A percentile compares a stretch with the other conserved stretches of the same genome.
These are phyloP conservation scores for Formica selysi DNA, from an alignment of 1,140 invertebrate species.

Conservation along the genomic window DNA sequence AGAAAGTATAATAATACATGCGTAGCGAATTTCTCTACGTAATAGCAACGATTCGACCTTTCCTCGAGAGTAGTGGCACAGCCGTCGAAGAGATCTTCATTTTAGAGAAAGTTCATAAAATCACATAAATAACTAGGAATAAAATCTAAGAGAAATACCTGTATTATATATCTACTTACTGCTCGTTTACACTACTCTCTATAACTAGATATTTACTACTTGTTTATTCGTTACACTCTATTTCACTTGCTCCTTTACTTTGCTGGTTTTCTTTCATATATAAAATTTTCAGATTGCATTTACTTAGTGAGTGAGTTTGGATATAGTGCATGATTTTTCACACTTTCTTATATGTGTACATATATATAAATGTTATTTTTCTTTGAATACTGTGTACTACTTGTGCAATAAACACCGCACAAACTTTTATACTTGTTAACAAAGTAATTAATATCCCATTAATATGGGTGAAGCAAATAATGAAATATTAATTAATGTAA, in stretches of 20 bases:
- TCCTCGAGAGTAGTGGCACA: slow-evolving; percentile 13
- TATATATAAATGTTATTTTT: background rate
- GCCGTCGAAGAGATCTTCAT: slow-evolving; percentile 19
- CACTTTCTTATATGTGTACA: slow-evolving; percentile 8
- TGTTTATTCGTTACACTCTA: slow-evolving; percentile 33
- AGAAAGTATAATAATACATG: slow-evolving; percentile 50
- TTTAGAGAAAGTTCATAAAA: slow-evolving; percentile 56
- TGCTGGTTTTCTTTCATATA: slow-evolving; percentile 30
- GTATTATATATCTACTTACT: background rate
- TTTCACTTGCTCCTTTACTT: slow-evolving; percentile 27
- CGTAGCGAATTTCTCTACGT: slow-evolving; percentile 32
- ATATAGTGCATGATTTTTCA: background rate
- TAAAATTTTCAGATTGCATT: slow-evolving; percentile 1
- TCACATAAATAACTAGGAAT: slow-evolving; percentile 21
- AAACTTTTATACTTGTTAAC: background rate
- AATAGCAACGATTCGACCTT: slow-evolving; percentile 24
- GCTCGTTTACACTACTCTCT: background rate
- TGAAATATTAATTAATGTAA: too few species aligned
- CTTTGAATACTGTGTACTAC: background rate
- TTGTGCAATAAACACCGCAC: background rate
- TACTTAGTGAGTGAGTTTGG: background rate
- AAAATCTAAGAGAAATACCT: background rate
- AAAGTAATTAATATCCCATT: background rate
- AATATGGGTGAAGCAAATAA: background rate
- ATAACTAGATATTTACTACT: slow-evolving; percentile 17